Percentiles rank a stretch among this genome's conserved stretches.
Evolutionary conservation across 2,888 invertebrate species (phyloP).

Genomic region (Coenonympha arcania): DNA sequence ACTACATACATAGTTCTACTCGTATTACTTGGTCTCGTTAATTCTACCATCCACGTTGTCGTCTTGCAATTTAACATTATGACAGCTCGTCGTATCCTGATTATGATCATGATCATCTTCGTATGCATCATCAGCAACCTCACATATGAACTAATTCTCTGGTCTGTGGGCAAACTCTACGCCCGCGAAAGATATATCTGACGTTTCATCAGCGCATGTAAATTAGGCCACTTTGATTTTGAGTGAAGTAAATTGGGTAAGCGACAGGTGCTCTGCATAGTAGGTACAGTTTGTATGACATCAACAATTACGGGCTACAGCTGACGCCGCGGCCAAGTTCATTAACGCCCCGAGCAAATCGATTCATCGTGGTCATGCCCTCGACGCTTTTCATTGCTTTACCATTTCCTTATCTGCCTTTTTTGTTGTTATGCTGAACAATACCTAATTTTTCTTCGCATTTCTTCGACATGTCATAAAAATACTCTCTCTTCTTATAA

Average conservation of each 20-base stretch:
- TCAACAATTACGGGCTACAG: constrained; percentile 49
- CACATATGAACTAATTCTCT: too few species aligned
- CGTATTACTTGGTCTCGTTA: too few species aligned
- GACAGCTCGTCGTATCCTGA: too few species aligned
- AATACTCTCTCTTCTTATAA: constrained; percentile 16
- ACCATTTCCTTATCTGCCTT: constrained; percentile 41
- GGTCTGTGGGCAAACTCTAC: too few species aligned
- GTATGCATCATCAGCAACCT: too few species aligned
- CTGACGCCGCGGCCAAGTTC: constrained; percentile 68
- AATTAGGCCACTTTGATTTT: too few species aligned
- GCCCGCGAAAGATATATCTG: too few species aligned
- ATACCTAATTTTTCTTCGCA: constrained; percentile 8
- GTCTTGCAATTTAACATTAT: too few species aligned
- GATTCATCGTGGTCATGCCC: constrained; percentile 57
- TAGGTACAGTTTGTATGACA: constrained; percentile 34
- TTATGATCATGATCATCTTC: too few species aligned
- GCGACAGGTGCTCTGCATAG: constrained; percentile 30
- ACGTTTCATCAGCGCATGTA: too few species aligned
- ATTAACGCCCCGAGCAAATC: constrained; percentile 64
- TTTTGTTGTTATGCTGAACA: constrained; percentile 19
- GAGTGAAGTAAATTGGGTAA: background rate
- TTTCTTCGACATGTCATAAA: constrained; percentile 9
- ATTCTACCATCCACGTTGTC: too few species aligned
- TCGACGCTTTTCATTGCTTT: constrained; percentile 50
- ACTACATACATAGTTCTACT: too few species aligned